phyloP scores from a whole-genome alignment of 2,797 vertebrate species.

The Melopsittacus undulatus region DNA sequence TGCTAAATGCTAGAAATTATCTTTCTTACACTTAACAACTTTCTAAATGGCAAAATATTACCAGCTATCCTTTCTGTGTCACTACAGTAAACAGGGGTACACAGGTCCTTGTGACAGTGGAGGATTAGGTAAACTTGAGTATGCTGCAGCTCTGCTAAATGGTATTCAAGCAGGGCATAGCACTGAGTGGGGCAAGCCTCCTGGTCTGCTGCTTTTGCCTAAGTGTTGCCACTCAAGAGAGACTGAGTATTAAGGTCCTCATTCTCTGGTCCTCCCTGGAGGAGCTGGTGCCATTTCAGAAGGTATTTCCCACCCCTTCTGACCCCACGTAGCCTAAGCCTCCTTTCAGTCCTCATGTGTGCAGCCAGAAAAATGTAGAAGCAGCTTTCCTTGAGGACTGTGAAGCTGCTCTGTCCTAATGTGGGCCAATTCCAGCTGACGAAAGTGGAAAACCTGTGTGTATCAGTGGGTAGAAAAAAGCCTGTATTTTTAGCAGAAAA shows the following conservation, averaged over 20 bases:
- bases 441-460: background rate
- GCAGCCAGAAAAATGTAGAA: background rate
- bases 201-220: background rate
- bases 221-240: background rate
- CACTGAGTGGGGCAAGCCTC: background rate
- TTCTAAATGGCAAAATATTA: background rate
- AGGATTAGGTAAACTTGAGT: background rate
- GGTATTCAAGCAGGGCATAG: background rate
- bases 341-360: background rate
- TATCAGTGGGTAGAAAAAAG: background rate
- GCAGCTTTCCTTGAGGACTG: background rate
- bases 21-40: background rate
- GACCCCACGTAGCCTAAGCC: fast-evolving
- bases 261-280: background rate
- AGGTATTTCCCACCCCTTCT: background rate
- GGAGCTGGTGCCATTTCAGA: background rate
- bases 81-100: background rate
- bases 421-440: background rate
- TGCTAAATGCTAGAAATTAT: background rate
- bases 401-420: background rate
- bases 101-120: background rate
- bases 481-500: background rate
- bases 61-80: background rate
- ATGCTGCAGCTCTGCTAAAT: background rate
- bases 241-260: background rate